phyloP scores from a whole-genome alignment of 2,113 vertebrate genomes.

The Ceuthmochares aereus region DNA sequence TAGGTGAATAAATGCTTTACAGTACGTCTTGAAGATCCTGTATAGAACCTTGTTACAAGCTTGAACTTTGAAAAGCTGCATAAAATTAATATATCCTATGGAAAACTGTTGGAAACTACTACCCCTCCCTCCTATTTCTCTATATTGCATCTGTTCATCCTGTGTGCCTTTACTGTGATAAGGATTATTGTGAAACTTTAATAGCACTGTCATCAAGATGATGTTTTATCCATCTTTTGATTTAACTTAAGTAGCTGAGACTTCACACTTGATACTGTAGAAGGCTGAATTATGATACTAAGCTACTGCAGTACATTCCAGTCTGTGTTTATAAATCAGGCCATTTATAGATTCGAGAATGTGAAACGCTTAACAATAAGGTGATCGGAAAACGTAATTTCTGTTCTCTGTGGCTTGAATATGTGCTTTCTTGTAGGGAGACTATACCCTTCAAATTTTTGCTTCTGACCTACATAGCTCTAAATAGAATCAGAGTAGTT shows the following conservation, averaged over 20 bases:
- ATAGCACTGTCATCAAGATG: accelerated
- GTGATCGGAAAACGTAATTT: background rate
- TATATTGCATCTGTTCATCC: background rate
- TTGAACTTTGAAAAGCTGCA: background rate
- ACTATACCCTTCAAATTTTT: background rate
- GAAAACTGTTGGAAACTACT: background rate
- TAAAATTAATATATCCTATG: background rate
- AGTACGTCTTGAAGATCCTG: background rate
- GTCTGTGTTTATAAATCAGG: background rate
- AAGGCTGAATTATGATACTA: background rate
- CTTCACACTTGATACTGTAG: background rate
- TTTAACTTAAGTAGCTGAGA: background rate
- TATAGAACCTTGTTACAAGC: accelerated
- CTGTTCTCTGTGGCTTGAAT: background rate
- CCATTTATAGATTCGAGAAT: background rate
- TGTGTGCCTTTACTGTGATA: background rate
- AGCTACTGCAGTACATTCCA: background rate
- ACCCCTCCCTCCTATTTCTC: accelerated
- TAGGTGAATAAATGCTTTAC: conserved; percentile 72
- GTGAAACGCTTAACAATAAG: background rate
- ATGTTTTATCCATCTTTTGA: background rate
- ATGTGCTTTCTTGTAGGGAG: background rate
- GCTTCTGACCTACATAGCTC: accelerated
- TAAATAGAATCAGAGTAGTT: background rate
- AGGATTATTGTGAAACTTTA: background rate